A percentile compares a stretch with the other conserved stretches of the same genome.
These are phyloP conservation scores for Eremophila alpestris DNA, from an alignment of 2,797 vertebrate genomes.

Conservation along the genomic window DNA sequence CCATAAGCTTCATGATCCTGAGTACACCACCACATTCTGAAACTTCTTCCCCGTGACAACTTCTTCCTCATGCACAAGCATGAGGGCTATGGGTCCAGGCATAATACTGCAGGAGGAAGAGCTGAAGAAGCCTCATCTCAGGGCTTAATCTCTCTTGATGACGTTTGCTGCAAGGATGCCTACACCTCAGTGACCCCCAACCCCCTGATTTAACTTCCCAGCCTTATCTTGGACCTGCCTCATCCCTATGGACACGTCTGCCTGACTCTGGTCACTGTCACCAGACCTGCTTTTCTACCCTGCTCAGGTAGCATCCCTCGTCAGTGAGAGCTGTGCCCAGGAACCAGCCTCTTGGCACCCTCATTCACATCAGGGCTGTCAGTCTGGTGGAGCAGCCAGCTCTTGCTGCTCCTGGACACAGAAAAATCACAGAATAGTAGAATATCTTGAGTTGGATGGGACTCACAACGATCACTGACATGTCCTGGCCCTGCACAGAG, in stretches of 20 bases:
- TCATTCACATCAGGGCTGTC: background rate
- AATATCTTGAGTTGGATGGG: background rate
- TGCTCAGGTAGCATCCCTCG: accelerated
- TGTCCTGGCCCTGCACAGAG: background rate
- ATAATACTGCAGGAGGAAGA: background rate
- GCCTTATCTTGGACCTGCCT: background rate
- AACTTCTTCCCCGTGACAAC: background rate
- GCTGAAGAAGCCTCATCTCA: background rate
- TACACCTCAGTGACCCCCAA: background rate
- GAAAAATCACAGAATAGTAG: background rate
- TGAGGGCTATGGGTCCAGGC: background rate
- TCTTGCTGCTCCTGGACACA: background rate
- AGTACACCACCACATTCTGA: background rate
- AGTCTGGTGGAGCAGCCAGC: background rate
- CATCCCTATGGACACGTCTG: background rate
- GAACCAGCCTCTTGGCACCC: background rate
- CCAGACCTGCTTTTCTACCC: background rate
- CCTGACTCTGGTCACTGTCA: background rate
- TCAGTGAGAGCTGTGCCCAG: background rate
- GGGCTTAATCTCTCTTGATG: background rate
- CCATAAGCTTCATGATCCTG: background rate
- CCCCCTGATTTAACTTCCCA: background rate
- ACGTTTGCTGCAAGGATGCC: background rate
- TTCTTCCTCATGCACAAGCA: background rate
- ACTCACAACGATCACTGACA: background rate